Conservation (phyloP, 2,113 vertebrate species). For the Pachypanchax playfairii region DNA sequence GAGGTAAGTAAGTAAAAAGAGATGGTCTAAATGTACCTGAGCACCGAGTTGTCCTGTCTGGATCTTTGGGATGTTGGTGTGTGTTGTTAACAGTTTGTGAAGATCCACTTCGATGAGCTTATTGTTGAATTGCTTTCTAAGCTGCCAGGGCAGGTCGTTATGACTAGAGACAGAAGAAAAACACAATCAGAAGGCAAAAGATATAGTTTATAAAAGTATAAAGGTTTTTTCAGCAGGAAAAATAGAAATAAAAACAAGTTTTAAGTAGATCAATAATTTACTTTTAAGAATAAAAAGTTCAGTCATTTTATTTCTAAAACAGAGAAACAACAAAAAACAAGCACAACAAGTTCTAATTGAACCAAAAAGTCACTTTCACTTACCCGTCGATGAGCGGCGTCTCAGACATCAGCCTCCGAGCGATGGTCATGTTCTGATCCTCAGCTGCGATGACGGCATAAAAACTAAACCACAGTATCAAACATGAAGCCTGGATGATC, state of each 20-base stretch:
- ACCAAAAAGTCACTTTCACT: constrained; percentile 36
- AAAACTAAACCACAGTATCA: constrained; percentile 43
- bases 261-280: too few species aligned
- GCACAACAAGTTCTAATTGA: not conserved
- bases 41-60: constrained; percentile 82
- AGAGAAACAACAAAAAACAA: not conserved
- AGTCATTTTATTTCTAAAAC: not conserved
- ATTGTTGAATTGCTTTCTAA: constrained; percentile 85
- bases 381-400: constrained; percentile 87
- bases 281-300: not conserved
- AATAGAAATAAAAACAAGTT: too few species aligned
- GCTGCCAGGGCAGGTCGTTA: constrained; percentile 93
- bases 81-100: constrained; percentile 75
- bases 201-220: not conserved
- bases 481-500: not conserved
- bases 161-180: constrained; percentile 77
- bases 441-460: constrained; percentile 45
- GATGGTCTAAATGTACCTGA: constrained; percentile 80
- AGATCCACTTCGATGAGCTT: constrained; percentile 82
- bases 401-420: constrained; percentile 79
- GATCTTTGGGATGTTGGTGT: constrained; percentile 94
- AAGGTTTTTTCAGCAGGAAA: too few species aligned
- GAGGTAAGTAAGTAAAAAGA: too few species aligned
- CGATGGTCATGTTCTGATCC: constrained; percentile 57
- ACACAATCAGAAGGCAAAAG: not conserved